Base-by-base conservation (phyloP, 2,797 vertebrate genomes). In the Knipowitschia caucasica region DNA sequence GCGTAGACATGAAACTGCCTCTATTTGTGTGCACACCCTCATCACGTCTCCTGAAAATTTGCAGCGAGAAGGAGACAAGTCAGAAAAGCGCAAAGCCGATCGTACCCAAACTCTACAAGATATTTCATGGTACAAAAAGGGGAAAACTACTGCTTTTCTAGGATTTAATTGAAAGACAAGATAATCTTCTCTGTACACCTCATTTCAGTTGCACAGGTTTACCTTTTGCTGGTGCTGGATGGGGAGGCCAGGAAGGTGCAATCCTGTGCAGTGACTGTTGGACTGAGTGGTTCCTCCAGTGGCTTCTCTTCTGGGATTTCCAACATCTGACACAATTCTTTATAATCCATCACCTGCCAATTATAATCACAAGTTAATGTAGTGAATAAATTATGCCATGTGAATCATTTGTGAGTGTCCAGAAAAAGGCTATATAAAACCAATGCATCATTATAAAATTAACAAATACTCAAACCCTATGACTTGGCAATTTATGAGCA, bases 221-320 rank as follows among this genome's bases (percentile, higher is more conserved):
- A 92, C 91, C 94, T 93, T 75, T 98, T 99, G 63, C 86, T 94
- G 53, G 91, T 91, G 64, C 91, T 92, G 3, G 92, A 89, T 1
- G 96, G 97, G 46, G 97, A 98, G 47, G 92, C 93, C 33, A 99
- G 91, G 73, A 99, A 99, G 50, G 92, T 74, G 45, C 93, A 91
- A 42, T 94, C 83, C 55, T 96, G 94, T 12, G 26, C 7, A 85
- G 81, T 0, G 89, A 50, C 0, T 87, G 91, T 89, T 43, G 91
- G 85, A 30, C 87, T 79, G 1, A 78, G 58, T 5, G 84, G 88
- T 40, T 92, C 91, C 75, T 86, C 62, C 53, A 83, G 62, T 47
- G 84, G 87, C 63, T 85, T 85, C 29, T 91, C 88, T 50, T 92
- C 91, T 8, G 93, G 90, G 64, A 96, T 88, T 53, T 93, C 94